These are phyloP conservation scores for Thinocorus orbignyianus DNA, from an alignment of 2,113 vertebrate species.

Conservation along the genomic window DNA sequence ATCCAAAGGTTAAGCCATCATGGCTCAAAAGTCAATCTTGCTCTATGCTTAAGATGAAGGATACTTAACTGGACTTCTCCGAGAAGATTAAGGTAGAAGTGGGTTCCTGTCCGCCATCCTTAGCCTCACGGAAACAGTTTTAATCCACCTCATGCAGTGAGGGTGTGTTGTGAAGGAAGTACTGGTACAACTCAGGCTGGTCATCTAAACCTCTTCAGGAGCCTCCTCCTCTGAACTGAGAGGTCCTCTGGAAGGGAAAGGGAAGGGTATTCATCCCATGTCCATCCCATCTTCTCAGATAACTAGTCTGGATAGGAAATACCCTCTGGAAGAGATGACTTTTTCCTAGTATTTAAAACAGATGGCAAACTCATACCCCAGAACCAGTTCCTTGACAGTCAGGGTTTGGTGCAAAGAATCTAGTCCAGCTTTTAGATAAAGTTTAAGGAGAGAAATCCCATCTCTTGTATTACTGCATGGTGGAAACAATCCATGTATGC, in stretches of 20 bases:
- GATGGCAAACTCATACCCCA: background rate
- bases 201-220: background rate
- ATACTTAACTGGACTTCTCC: background rate
- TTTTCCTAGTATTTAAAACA: background rate
- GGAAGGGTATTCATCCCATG: background rate
- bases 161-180: background rate
- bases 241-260: background rate
- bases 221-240: background rate
- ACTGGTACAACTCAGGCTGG: background rate
- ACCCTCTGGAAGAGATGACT: background rate
- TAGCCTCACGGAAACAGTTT: background rate
- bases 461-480: rapidly evolving
- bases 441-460: background rate
- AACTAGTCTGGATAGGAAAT: background rate
- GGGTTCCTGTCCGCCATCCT: background rate
- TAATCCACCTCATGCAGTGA: background rate
- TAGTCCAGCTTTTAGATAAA: background rate
- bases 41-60: background rate
- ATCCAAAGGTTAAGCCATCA: background rate
- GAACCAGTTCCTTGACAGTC: background rate
- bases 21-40: background rate
- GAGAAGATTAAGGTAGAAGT: background rate
- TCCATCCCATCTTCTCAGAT: background rate
- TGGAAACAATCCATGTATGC: rapidly evolving
- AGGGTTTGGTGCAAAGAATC: background rate